Conservation (phyloP, 2,888 invertebrate genomes). For the Xestia sexstrigata region DNA sequence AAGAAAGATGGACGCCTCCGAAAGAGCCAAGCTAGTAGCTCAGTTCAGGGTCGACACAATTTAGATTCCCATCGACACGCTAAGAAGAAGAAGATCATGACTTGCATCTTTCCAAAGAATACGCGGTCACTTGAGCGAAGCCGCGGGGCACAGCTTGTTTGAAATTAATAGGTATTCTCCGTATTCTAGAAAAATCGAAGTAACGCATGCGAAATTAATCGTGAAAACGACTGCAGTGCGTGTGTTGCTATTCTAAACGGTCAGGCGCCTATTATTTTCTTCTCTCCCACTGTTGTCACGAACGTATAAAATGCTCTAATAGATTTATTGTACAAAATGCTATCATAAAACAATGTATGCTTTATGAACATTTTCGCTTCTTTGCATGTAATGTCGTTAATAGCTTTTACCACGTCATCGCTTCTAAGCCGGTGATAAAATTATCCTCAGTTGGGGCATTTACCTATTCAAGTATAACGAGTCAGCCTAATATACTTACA, state of each 20-base stretch:
- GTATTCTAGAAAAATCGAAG: no score
- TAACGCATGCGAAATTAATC: not conserved
- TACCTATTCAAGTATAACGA: constrained; percentile 16
- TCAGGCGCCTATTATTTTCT: not conserved
- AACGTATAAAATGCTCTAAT: not conserved
- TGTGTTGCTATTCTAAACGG: not conserved
- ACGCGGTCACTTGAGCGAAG: no score
- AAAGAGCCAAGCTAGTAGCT: no score
- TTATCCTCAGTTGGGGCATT: not conserved
- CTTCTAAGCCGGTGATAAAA: not conserved
- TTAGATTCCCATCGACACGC: no score
- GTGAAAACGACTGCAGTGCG: not conserved
- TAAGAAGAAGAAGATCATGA: no score
- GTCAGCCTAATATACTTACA: not conserved
- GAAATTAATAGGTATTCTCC: no score
- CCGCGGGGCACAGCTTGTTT: no score
- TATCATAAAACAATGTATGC: not conserved
- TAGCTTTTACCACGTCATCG: not conserved
- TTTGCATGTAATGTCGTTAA: not conserved
- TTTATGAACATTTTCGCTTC: not conserved
- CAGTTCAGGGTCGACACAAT: no score
- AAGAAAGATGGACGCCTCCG: no score
- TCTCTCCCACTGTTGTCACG: not conserved
- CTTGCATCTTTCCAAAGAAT: no score
- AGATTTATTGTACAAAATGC: no score